Base-by-base conservation (phyloP, 2,888 invertebrate genomes). In the Helicoverpa assulta region DNA sequence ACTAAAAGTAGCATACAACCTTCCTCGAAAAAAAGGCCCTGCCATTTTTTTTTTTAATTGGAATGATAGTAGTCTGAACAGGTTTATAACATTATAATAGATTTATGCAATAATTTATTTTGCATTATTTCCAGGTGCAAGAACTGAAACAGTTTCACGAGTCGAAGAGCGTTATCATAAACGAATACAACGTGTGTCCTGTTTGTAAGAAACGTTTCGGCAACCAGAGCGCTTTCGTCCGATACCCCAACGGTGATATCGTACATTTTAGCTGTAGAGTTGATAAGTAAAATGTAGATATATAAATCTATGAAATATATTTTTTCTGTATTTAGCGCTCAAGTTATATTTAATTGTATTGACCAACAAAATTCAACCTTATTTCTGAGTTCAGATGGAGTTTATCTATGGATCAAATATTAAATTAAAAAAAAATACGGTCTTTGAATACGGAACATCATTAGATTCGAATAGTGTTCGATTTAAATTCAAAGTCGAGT, bases 131-230 rank as follows among this genome's bases (percentile, higher is more conserved):
- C 6, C 90, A 97, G 97, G 96, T 98, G 40, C 97, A 98, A 90
- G 98, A 98, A 87, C 95, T 98, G 85, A 96, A 98, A 81, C 97
- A 98, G 90, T 97, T 97, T 83, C 97, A 98, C 85, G 98, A 99
- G 91, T 97, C 98, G 1, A 97, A 98, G 88, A 97, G 97, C 87
- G 97, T 99, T 57, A 94, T 98, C 1, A 97, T 99, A 81, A 98
- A 97, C 19, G 99, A 99, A 82, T 97, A 97, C 85, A 98, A 98
- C 87, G 97, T 98, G 65, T 99, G 99, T 91, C 97, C 97, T 0
- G 98, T 98, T 1, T 99, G 99, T 92, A 98, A 98, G 90, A 99
- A 99, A 89, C 96, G 98, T 67, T 99, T 99, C 92, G 98, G 98
- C 19, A 98, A 98, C 92, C 98, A 98, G 94, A 98, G 99, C 95